These are phyloP conservation scores for Microctonus hyperodae DNA, from an alignment of 2,888 invertebrate species.

Conservation along the genomic window DNA sequence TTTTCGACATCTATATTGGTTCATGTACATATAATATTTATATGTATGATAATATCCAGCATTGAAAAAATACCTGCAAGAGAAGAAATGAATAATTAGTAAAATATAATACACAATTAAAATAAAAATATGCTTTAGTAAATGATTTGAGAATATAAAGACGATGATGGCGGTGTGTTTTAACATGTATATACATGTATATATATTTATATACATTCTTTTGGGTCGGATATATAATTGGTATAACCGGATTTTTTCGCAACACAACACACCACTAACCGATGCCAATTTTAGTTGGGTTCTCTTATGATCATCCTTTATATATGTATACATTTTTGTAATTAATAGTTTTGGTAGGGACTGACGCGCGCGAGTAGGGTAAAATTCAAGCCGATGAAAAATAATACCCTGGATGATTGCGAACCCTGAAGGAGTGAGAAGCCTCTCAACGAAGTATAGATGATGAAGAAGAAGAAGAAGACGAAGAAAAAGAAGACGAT, in stretches of 20 bases:
- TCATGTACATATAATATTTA: too few relatives aligned
- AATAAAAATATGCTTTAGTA: not conserved
- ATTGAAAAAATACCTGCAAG: not conserved
- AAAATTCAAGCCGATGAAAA: slow-evolving; percentile 28
- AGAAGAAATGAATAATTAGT: not conserved
- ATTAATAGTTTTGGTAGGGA: slow-evolving; percentile 55
- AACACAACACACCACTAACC: slow-evolving; percentile 31
- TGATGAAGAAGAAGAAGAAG: not conserved
- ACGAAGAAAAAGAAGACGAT: not conserved
- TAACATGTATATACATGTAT: not conserved
- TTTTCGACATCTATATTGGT: too few relatives aligned
- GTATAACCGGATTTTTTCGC: slow-evolving; percentile 54
- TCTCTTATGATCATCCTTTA: not conserved
- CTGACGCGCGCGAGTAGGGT: not conserved
- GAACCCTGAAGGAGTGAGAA: slow-evolving; percentile 7
- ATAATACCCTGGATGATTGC: slow-evolving; percentile 31
- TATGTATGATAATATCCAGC: not conserved
- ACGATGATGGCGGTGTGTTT: slow-evolving; percentile 5
- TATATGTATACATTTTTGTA: slow-evolving; percentile 45
- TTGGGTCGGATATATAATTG: slow-evolving; percentile 50
- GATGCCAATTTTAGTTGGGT: slow-evolving; percentile 42
- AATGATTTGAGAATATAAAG: not conserved
- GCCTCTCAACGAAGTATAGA: not conserved
- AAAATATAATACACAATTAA: too few relatives aligned
- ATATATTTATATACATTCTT: not conserved